Evolutionary conservation across 2,797 vertebrate genomes (phyloP), one percentile per base, ranked within the genome.

Genomic region (Phaenicophaeus curvirostris): DNA sequence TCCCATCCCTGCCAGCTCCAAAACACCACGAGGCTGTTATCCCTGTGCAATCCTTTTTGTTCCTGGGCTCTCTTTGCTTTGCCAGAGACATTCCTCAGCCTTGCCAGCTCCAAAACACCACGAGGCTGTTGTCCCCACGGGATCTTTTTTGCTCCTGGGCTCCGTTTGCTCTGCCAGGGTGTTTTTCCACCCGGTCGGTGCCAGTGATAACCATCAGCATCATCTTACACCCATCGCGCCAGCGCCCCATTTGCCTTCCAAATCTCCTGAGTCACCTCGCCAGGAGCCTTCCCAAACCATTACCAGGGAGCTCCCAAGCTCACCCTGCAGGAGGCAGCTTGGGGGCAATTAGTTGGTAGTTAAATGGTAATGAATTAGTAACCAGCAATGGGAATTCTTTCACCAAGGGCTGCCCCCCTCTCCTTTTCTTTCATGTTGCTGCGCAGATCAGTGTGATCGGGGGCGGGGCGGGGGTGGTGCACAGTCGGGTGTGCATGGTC

Each of bases 231-330:
- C 59, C 0, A 2, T 67, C 4, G 6, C 14, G 24, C 66, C 88
- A 42, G 44, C 3, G 3, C 44, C 72, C 28, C 48, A 79, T 96
- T 95, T 95, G 94, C 95, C 90, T 95, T 94, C 93, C 94, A 95
- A 28, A 90, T 91, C 79, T 54, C 68, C 7, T 2, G 48, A 25
- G 37, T 11, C 12, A 25, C n/a, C 58, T 54, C 2, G 0, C 48
- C 9, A 5, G 21, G 79, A 85, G 25, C 54, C 37, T 77, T 67
- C 78, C 87, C 53, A 50, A 25, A 24, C 27, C 27, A 9, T 17
- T 24, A 15, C 53, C 1, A 1, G 14, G 10, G 31, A 78, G 50
- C 58, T 65, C 31, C 44, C 33, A 48, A 25, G 31, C 11, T 54
- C 69, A 5, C 11, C 31, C 37, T 57, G 54, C 54, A 21, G 51